phyloP scores from a whole-genome alignment of 2,888 invertebrate genomes.

The Drosophila eohydei region DNA sequence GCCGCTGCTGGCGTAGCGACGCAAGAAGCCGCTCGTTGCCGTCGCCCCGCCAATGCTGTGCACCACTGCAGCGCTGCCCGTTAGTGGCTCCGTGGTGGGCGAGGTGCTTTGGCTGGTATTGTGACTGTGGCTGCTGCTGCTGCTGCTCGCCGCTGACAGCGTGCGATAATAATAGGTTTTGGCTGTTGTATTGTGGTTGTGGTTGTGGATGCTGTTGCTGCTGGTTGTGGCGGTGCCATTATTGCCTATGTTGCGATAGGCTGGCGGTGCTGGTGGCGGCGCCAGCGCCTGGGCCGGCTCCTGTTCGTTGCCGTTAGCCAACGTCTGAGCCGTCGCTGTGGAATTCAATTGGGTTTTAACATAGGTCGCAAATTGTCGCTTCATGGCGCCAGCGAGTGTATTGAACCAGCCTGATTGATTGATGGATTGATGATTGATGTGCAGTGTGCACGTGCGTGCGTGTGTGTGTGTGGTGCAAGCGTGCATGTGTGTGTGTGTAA shows the following conservation, averaged over 20 bases:
- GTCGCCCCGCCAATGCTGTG: conserved; percentile 8
- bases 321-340: conserved; percentile 56
- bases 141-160: conserved; percentile 77
- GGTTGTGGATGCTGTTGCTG: conserved; percentile 29
- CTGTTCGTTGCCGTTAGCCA: conserved; percentile 30
- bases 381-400: conserved; percentile 89
- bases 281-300: conserved; percentile 45
- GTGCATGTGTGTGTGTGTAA: conserved; percentile 33
- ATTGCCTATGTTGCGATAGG: conserved; percentile 12
- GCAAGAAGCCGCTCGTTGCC: conserved; percentile 59
- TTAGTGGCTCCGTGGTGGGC: conserved; percentile 74
- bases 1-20: conserved; percentile 74
- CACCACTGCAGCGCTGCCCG: conserved; percentile 21
- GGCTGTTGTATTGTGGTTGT: conserved; percentile 41
- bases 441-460: conserved; percentile 33
- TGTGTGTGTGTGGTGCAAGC: conserved; percentile 18
- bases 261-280: conserved; percentile 31
- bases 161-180: conserved; percentile 80
- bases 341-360: conserved; percentile 90
- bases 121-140: conserved; percentile 62
- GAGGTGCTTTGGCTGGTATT: conserved; percentile 79
- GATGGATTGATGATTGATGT: conserved; percentile 42
- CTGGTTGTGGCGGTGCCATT: conserved; percentile 46
- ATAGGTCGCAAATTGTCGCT: conserved; percentile 93
- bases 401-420: conserved; percentile 87